Conservation (phyloP, 2,888 invertebrate genomes). For the Philonicus albiceps region DNA sequence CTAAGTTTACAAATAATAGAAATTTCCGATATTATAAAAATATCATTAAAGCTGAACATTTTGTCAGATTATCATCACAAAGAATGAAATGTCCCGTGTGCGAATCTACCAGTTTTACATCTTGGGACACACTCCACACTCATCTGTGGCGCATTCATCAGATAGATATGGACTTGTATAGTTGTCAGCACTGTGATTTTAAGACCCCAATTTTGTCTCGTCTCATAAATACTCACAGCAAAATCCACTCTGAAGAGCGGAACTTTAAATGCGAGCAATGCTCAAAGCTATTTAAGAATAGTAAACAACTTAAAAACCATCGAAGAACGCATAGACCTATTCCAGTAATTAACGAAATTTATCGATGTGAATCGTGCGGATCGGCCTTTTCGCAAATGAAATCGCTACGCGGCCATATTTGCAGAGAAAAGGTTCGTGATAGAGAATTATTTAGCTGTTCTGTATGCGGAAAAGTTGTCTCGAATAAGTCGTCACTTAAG, state of each 20-base stretch:
- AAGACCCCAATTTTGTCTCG: constrained; percentile 76
- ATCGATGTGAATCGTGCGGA: constrained; percentile 63
- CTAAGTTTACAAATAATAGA: no score
- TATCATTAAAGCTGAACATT: background rate
- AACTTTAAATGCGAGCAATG: constrained; percentile 72
- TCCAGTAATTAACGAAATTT: constrained; percentile 51
- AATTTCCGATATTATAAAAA: background rate
- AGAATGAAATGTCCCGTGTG: constrained; percentile 73
- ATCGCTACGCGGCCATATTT: constrained; percentile 66
- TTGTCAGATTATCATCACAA: background rate
- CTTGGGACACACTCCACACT: constrained; percentile 75
- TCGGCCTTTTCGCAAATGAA: constrained; percentile 58
- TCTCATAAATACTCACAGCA: constrained; percentile 76
- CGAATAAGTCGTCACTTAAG: constrained; percentile 65
- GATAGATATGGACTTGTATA: constrained; percentile 80
- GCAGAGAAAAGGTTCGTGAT: constrained; percentile 68
- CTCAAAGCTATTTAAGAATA: constrained; percentile 80
- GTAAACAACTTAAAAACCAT: constrained; percentile 81
- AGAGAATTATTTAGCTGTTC: constrained; percentile 60
- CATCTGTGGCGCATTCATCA: constrained; percentile 82
- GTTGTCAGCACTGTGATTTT: constrained; percentile 78
- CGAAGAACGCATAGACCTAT: constrained; percentile 68
- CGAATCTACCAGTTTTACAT: constrained; percentile 60
- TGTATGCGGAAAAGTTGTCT: constrained; percentile 56
- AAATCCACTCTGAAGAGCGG: constrained; percentile 74